phyloP scores from a whole-genome alignment of 53 echinoderm and acorn worm genomes.

The Zoroaster sp. region DNA sequence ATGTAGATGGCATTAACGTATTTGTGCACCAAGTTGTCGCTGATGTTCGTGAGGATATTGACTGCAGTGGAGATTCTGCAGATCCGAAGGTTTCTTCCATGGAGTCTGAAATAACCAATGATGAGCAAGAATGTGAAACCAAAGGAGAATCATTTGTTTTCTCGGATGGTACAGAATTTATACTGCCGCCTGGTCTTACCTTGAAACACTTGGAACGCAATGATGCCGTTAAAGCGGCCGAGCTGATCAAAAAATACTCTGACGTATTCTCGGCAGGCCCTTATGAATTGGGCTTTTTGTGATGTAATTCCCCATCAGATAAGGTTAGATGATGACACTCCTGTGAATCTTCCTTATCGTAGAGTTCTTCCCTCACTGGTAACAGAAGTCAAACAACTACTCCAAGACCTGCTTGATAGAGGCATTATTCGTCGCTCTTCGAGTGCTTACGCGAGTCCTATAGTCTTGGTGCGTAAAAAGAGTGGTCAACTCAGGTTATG shows the following conservation, averaged over 20 bases:
- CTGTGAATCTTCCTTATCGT: background rate
- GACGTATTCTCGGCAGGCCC: background rate
- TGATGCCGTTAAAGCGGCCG: background rate
- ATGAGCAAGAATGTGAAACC: background rate
- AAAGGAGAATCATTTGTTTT: background rate
- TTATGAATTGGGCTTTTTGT: background rate
- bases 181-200: background rate
- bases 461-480: constrained; percentile 18
- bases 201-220: background rate
- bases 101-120: background rate
- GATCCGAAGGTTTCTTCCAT: background rate
- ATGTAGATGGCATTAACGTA: background rate
- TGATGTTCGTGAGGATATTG: no score
- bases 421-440: constrained; percentile 3
- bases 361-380: constrained; percentile 14
- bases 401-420: constrained; percentile 33
- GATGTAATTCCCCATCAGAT: background rate
- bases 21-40: no score
- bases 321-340: background rate
- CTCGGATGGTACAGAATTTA: background rate
- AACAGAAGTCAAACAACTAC: constrained; percentile 30
- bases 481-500: background rate
- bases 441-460: constrained; percentile 15
- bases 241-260: background rate
- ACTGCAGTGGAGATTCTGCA: no score